A percentile compares a stretch with the other conserved stretches of the same genome.
Conservation (phyloP, 2,888 invertebrate species). For the Buathra laborator region DNA sequence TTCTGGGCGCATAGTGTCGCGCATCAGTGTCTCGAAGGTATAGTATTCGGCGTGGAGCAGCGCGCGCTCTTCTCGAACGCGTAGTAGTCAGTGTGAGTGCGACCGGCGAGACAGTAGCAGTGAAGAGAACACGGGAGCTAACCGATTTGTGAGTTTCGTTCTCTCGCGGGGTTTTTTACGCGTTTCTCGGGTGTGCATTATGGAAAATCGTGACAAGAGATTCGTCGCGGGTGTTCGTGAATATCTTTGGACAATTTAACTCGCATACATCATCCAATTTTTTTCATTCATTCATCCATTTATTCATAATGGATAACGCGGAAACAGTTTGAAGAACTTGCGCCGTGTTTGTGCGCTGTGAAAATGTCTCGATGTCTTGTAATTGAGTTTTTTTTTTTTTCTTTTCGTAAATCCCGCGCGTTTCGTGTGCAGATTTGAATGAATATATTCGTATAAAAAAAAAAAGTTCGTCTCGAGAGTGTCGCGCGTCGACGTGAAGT, state of each 20-base stretch:
- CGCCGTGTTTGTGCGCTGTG: slow-evolving; percentile 10
- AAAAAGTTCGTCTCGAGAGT: not conserved
- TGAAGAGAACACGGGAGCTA: not conserved
- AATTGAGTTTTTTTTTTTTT: too few species aligned
- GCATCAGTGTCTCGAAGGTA: slow-evolving; percentile 30
- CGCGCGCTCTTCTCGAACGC: slow-evolving; percentile 9
- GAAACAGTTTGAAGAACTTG: not conserved
- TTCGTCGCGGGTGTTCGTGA: slow-evolving; percentile 9
- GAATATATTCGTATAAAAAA: not conserved
- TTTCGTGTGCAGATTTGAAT: not conserved
- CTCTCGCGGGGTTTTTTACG: not conserved
- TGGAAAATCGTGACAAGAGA: slow-evolving; percentile 12
- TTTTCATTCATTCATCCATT: slow-evolving; percentile 43
- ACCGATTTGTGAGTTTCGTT: not conserved
- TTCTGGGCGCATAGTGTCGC: slow-evolving; percentile 32
- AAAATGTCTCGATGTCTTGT: too few species aligned
- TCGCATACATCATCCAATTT: slow-evolving; percentile 8
- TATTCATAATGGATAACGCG: slow-evolving; percentile 11
- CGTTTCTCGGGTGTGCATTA: not conserved
- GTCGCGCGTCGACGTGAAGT: not conserved
- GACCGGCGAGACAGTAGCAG: slow-evolving; percentile 32
- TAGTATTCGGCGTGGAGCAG: not conserved
- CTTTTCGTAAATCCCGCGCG: too few species aligned
- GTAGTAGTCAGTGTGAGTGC: slow-evolving; percentile 24
- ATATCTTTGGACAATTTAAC: slow-evolving; percentile 21